phyloP scores from a whole-genome alignment of 2,113 vertebrate genomes.

The Tachysurus vachellii region DNA sequence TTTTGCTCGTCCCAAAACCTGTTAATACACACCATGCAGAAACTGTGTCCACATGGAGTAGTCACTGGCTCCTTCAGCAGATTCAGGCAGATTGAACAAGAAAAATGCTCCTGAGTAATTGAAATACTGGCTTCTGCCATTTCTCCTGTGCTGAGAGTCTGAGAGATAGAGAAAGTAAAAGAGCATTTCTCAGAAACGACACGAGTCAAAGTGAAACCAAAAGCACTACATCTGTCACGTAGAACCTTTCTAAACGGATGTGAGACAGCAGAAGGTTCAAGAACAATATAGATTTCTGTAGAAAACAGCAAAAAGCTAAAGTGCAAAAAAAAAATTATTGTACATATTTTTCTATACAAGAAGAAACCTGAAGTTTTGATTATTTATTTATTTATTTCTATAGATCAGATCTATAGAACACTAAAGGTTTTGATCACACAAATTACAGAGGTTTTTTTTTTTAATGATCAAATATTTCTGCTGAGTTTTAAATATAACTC shows the following conservation, averaged over 20 bases:
- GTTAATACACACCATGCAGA: conserved; percentile 37
- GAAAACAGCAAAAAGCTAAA: background rate
- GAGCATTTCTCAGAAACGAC: background rate
- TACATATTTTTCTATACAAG: too few relatives aligned
- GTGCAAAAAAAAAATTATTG: background rate
- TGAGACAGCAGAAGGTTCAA: background rate
- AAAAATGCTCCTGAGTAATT: conserved; percentile 32
- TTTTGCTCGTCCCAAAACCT: conserved; percentile 8
- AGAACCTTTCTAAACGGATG: background rate
- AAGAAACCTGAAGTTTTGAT: too few relatives aligned
- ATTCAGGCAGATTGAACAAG: conserved; percentile 34
- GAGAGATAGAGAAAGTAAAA: background rate
- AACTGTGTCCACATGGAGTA: conserved; percentile 40
- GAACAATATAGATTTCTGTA: background rate
- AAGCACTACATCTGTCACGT: background rate
- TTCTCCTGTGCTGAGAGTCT: background rate
- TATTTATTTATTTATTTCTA: too few relatives aligned
- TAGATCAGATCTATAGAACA: background rate
- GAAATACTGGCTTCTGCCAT: conserved; percentile 47
- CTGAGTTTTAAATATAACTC: background rate
- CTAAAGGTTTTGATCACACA: too few relatives aligned
- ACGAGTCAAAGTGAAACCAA: background rate
- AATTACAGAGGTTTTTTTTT: background rate
- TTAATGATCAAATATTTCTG: background rate
- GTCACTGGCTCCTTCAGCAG: conserved; percentile 20